These are phyloP conservation scores for Bedellia somnulentella DNA, from an alignment of 2,888 invertebrate species.

Conservation along the genomic window DNA sequence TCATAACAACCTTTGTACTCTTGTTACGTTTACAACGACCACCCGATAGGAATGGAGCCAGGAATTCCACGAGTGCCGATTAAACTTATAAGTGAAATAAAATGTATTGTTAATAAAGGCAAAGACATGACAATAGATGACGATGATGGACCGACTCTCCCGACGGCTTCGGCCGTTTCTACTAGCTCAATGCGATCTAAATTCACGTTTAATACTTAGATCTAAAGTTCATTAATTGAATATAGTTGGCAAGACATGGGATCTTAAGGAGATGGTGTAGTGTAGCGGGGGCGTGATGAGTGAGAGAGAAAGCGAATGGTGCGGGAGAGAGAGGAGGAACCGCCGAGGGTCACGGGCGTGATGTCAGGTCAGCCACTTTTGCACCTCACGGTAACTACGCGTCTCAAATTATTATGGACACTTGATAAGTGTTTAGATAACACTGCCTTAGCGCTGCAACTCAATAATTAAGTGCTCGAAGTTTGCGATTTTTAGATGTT, in stretches of 20 bases:
- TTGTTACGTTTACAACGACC: conserved; percentile 46
- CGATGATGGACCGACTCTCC: conserved; percentile 43
- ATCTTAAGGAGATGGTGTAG: conserved; percentile 52
- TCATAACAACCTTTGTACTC: conserved; percentile 54
- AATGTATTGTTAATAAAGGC: conserved; percentile 57
- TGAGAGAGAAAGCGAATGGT: conserved; percentile 27
- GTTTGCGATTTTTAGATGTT: conserved; percentile 20
- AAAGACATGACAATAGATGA: conserved; percentile 55
- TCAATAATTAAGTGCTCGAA: conserved; percentile 56
- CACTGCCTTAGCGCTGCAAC: conserved; percentile 53
- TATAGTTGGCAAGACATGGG: conserved; percentile 45
- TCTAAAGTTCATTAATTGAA: conserved; percentile 55
- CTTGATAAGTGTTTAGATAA: conserved; percentile 59
- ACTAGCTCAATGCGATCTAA: conserved; percentile 29
- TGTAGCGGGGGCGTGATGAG: conserved; percentile 58
- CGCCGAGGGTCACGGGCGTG: conserved; percentile 58
- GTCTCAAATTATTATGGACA: conserved; percentile 63
- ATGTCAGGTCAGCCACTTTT: conserved; percentile 64
- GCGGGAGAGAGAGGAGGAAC: conserved; percentile 29
- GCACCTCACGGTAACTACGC: conserved; percentile 62
- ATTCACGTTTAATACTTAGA: conserved; percentile 40
- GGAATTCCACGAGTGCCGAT: conserved; percentile 53
- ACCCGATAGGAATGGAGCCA: conserved; percentile 52
- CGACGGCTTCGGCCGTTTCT: no score
- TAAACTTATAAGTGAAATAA: conserved; percentile 56